Evolutionary conservation across 1,140 invertebrate genomes (phyloP).

Genomic region (Holcopasites calliopsidis): DNA sequence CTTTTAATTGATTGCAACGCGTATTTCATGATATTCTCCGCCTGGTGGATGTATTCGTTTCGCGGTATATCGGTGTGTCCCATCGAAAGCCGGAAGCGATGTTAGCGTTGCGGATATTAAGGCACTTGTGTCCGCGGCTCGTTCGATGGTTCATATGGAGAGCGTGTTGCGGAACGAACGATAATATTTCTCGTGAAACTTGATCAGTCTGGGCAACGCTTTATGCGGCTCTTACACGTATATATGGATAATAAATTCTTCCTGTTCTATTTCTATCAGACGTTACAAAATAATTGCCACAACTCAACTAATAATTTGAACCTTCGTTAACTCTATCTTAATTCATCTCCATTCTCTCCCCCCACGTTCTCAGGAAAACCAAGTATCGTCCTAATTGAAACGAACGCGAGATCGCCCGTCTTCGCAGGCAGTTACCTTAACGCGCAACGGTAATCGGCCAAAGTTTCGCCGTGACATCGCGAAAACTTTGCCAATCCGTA

Average conservation of each 20-base stretch:
- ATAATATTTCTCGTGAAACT: constrained; percentile 11
- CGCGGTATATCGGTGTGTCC: background rate
- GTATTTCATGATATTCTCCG: background rate
- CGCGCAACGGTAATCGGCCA: background rate
- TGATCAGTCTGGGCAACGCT: background rate
- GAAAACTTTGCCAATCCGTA: background rate
- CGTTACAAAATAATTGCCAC: no score
- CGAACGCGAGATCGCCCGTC: background rate
- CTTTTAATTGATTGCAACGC: background rate
- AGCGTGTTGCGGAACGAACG: background rate
- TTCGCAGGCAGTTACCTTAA: background rate
- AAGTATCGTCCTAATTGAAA: background rate
- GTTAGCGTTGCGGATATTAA: constrained; percentile 40
- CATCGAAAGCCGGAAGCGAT: background rate
- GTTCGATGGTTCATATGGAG: background rate
- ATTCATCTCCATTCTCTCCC: no score
- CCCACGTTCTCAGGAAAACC: no score
- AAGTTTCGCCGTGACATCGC: background rate
- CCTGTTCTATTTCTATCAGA: no score
- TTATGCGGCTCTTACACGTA: background rate
- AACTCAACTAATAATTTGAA: background rate
- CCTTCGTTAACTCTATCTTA: no score
- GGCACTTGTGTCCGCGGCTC: background rate
- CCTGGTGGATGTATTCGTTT: background rate
- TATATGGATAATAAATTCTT: no score